A percentile compares a stretch with the other conserved stretches of the same genome.
phyloP scores from a whole-genome alignment of 2,888 invertebrate genomes.

The Scaptomyza reducta region DNA sequence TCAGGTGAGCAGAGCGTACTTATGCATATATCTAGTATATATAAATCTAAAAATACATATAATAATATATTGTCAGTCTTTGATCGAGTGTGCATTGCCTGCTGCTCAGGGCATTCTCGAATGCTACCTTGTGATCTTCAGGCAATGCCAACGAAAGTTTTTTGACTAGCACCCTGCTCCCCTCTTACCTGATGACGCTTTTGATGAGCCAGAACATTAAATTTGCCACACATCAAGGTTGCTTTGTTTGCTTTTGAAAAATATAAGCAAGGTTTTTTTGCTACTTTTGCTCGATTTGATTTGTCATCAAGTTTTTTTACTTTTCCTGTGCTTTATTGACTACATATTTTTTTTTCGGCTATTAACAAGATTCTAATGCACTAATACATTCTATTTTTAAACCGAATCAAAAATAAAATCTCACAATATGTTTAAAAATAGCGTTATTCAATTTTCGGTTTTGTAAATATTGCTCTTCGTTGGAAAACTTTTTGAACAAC shows the following conservation, averaged over 20 bases:
- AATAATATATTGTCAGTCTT: conserved; percentile 3
- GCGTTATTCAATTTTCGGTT: neutral
- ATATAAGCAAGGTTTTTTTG: conserved; percentile 65
- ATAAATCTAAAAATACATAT: conserved; percentile 8
- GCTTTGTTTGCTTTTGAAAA: conserved; percentile 57
- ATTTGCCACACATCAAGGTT: conserved; percentile 61
- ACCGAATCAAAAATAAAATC: neutral
- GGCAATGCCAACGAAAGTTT: conserved; percentile 72
- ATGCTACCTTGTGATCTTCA: conserved; percentile 67
- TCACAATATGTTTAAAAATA: conserved; percentile 11
- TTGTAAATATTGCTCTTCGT: neutral
- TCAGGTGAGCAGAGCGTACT: conserved; percentile 48
- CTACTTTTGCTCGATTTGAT: conserved; percentile 41
- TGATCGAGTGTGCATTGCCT: conserved; percentile 36
- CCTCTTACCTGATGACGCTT: conserved; percentile 59
- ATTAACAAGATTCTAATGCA: neutral
- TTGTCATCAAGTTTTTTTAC: conserved; percentile 35
- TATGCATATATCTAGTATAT: conserved; percentile 6
- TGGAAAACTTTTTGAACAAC: conserved; percentile 39
- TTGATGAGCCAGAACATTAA: conserved; percentile 65
- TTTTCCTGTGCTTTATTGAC: neutral
- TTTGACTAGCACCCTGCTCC: conserved; percentile 22
- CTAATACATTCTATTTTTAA: neutral
- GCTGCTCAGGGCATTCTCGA: conserved; percentile 29
- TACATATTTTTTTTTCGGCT: neutral